Conservation (phyloP, 2,888 invertebrate species). For the Mamestra brassicae region DNA sequence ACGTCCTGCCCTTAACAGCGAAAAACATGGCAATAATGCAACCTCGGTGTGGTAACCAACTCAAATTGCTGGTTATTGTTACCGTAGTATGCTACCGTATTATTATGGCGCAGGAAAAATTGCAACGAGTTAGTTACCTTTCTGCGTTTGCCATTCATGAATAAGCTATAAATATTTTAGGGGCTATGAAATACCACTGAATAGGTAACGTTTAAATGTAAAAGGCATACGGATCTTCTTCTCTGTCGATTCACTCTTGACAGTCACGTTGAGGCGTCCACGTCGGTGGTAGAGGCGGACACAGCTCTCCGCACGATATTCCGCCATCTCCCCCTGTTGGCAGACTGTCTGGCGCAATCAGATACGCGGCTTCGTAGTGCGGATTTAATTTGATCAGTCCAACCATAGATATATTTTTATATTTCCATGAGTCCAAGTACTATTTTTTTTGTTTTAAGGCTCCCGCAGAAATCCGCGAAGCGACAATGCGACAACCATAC, state of each 20-base stretch:
- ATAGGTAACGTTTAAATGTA: neutral
- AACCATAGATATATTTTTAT: no score
- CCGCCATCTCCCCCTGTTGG: no score
- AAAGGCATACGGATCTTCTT: no score
- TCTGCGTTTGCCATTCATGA: neutral
- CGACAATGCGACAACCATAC: neutral
- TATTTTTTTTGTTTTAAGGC: neutral
- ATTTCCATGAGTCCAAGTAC: no score
- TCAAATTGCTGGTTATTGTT: constrained; percentile 12
- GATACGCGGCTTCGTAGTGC: no score
- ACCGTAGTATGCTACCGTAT: neutral
- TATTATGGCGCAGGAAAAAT: constrained; percentile 14
- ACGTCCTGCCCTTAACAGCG: neutral
- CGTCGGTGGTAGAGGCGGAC: no score
- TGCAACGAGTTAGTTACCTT: constrained; percentile 4
- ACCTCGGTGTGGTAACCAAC: constrained; percentile 10
- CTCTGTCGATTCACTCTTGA: no score
- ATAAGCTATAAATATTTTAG: neutral
- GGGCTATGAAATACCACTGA: neutral
- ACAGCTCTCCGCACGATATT: no score
- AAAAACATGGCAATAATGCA: neutral
- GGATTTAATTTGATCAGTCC: no score
- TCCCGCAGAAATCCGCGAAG: neutral
- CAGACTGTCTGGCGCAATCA: no score
- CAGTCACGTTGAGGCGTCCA: no score